A percentile compares a stretch with the other conserved stretches of the same genome.
These are phyloP conservation scores for Myotis pilosus DNA, from an alignment of 2,797 vertebrate genomes.

Conservation along the genomic window DNA sequence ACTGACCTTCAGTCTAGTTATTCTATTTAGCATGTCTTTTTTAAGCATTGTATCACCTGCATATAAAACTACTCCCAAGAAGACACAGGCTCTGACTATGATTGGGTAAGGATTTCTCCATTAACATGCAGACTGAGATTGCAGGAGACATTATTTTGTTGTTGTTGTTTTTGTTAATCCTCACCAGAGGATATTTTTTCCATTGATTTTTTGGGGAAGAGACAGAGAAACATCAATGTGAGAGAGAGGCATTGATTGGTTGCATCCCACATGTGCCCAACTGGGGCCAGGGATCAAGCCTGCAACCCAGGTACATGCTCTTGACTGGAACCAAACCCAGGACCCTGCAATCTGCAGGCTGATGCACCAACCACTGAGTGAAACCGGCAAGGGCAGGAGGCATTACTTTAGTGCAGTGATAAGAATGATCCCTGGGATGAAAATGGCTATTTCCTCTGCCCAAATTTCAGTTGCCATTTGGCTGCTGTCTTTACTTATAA, in stretches of 20 bases:
- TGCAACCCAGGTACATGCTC: too few species aligned
- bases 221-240: too few species aligned
- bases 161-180: too few species aligned
- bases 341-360: too few species aligned
- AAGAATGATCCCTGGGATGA: neutral
- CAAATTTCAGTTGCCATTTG: neutral
- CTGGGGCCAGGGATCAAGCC: too few species aligned
- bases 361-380: too few species aligned
- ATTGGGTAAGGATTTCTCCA: neutral
- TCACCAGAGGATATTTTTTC: too few species aligned
- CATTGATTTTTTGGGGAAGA: too few species aligned
- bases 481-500: neutral
- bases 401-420: neutral
- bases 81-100: neutral
- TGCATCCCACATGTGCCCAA: too few species aligned
- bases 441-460: neutral
- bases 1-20: neutral
- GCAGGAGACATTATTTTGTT: neutral
- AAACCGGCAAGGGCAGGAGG: too few species aligned
- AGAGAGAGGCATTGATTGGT: too few species aligned
- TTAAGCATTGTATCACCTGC: neutral
- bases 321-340: too few species aligned
- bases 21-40: neutral
- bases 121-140: neutral
- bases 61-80: neutral